Conservation (phyloP, 1,140 invertebrate genomes). For the Mamestra configurata region DNA sequence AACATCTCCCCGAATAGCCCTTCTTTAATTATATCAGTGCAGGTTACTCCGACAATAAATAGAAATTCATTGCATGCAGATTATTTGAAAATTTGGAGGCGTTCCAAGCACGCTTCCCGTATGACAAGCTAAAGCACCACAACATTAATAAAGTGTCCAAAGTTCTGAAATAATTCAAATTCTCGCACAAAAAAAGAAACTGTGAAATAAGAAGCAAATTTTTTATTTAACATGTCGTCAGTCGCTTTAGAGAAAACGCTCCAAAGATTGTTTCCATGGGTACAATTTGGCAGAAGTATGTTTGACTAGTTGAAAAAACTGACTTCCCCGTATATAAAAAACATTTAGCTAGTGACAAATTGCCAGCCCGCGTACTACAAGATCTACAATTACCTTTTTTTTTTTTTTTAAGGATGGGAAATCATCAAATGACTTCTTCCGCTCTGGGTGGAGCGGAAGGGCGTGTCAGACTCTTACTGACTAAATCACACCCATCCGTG, state of each 20-base stretch:
- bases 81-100: constrained; percentile 47
- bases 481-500: too few species aligned
- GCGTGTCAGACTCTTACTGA: too few species aligned
- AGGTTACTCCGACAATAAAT: constrained; percentile 39
- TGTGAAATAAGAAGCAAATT: neutral
- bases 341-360: neutral
- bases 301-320: neutral
- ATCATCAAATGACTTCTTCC: too few species aligned
- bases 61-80: constrained; percentile 45
- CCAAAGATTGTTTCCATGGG: neutral
- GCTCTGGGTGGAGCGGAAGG: too few species aligned
- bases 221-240: neutral
- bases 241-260: neutral
- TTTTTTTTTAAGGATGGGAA: too few species aligned
- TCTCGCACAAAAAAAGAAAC: constrained; percentile 25
- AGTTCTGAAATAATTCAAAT: constrained; percentile 42
- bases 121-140: constrained; percentile 41
- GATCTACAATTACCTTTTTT: too few species aligned
- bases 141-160: constrained; percentile 42
- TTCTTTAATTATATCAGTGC: constrained; percentile 33
- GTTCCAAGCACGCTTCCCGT: constrained; percentile 47
- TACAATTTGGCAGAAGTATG: neutral
- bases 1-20: constrained; percentile 12
- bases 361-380: neutral
- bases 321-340: neutral